Conservation (phyloP, 2,797 vertebrate species). For the Chromis chromis region DNA sequence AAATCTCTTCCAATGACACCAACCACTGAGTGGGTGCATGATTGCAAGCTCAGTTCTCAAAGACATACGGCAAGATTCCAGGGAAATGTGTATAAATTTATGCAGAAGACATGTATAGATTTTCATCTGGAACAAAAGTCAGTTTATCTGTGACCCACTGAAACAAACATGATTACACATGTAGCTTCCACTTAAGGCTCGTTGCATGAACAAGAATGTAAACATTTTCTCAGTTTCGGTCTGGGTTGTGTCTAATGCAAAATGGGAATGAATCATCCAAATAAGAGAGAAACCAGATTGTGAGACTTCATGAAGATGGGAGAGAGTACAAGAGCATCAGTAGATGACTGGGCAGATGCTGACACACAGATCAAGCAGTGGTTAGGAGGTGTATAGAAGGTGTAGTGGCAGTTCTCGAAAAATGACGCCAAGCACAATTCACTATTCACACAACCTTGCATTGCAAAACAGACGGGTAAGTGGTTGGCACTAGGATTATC, state of each 20-base stretch:
- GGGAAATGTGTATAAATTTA: neutral
- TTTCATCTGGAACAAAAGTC: neutral
- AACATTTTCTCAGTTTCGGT: neutral
- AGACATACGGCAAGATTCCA: neutral
- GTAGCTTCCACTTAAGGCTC: neutral
- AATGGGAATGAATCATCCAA: neutral
- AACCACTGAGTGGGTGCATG: neutral
- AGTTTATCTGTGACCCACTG: neutral
- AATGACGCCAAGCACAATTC: neutral
- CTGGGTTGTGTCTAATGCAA: neutral
- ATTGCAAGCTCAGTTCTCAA: constrained; percentile 1
- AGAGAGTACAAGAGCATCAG: neutral
- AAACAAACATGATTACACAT: neutral
- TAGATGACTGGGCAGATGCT: neutral
- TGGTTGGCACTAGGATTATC: neutral
- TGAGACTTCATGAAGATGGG: neutral
- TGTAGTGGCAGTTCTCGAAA: neutral
- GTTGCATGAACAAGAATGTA: neutral
- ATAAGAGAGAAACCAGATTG: too few species aligned
- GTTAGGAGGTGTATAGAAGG: neutral
- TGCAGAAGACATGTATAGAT: neutral
- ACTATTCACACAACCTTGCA: neutral
- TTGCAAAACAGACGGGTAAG: neutral
- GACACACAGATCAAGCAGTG: neutral
- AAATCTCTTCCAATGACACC: neutral